Percentiles rank a stretch among this genome's conserved stretches.
Conservation (phyloP, 2,797 vertebrate genomes). For the Notoglanidium macrostoma region DNA sequence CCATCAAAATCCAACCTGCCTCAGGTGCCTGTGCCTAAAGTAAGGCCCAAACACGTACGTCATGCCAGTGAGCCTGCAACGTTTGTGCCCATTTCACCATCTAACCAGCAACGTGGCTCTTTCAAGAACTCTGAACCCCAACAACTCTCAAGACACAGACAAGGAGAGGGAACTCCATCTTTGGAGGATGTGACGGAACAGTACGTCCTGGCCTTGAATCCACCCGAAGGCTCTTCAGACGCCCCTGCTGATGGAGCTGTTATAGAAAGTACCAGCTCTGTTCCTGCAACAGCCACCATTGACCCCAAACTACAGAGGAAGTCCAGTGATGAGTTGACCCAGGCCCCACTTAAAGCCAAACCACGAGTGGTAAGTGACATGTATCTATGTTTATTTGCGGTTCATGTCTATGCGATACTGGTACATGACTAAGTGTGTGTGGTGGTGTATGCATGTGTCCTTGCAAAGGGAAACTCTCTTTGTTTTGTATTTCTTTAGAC, state of each 20-base stretch:
- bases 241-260: conserved; percentile 46
- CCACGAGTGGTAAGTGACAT: conserved; percentile 90
- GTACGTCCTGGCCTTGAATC: conserved; percentile 81
- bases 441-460: not conserved
- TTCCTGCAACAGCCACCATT: conserved; percentile 61
- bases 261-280: conserved; percentile 71
- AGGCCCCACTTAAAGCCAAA: conserved; percentile 77
- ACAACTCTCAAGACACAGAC: conserved; percentile 64
- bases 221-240: conserved; percentile 69
- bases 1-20: conserved; percentile 54
- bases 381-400: not conserved
- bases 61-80: conserved; percentile 87
- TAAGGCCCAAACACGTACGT: conserved; percentile 81
- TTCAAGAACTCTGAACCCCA: conserved; percentile 58
- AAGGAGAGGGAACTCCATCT: conserved; percentile 75
- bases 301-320: conserved; percentile 75
- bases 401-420: conserved; percentile 7
- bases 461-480: not conserved
- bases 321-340: conserved; percentile 69
- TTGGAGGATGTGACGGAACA: conserved; percentile 88
- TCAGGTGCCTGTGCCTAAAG: conserved; percentile 59
- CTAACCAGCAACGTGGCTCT: conserved; percentile 63
- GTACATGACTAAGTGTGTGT: not conserved
- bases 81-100: conserved; percentile 82
- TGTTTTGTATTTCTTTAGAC: not conserved